These are phyloP conservation scores for Otis tarda DNA, from an alignment of 2,113 vertebrate genomes.

Conservation along the genomic window DNA sequence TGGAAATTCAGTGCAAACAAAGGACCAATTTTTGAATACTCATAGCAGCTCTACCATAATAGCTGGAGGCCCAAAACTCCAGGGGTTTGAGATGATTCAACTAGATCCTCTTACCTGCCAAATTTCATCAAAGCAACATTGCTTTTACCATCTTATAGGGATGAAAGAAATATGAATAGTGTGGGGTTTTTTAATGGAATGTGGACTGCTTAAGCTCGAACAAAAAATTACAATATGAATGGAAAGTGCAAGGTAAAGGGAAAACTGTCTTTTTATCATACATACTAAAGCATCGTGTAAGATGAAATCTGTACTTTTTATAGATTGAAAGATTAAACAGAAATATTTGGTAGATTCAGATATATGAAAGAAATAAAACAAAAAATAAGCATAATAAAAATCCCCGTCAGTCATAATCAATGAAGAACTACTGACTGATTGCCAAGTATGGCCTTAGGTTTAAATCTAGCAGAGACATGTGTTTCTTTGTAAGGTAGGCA, in stretches of 20 bases:
- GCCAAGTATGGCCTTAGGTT: constrained; percentile 22
- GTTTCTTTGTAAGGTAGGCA: constrained; percentile 50
- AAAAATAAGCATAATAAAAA: constrained; percentile 57
- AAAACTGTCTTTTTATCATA: constrained; percentile 29
- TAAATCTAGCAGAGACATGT: constrained; percentile 28
- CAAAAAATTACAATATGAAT: constrained; percentile 59
- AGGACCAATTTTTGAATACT: constrained; percentile 65
- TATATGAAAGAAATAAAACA: constrained; percentile 36
- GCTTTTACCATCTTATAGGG: constrained; percentile 55
- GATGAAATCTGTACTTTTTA: constrained; percentile 24
- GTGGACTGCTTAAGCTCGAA: constrained; percentile 25
- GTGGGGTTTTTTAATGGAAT: constrained; percentile 34
- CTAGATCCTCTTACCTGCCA: constrained; percentile 61
- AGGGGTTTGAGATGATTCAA: constrained; percentile 64
- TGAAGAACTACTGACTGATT: constrained; percentile 52
- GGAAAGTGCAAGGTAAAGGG: constrained; percentile 51
- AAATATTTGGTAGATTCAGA: constrained; percentile 30
- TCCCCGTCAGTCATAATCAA: constrained; percentile 48
- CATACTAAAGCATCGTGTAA: background rate
- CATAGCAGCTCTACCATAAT: constrained; percentile 48
- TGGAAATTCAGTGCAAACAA: constrained; percentile 65
- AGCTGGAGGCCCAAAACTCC: constrained; percentile 64
- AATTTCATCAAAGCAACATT: constrained; percentile 58
- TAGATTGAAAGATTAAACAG: constrained; percentile 21
- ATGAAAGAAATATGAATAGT: constrained; percentile 49